phyloP scores from a whole-genome alignment of 2,888 invertebrate genomes.

The Drosophila putrida region DNA sequence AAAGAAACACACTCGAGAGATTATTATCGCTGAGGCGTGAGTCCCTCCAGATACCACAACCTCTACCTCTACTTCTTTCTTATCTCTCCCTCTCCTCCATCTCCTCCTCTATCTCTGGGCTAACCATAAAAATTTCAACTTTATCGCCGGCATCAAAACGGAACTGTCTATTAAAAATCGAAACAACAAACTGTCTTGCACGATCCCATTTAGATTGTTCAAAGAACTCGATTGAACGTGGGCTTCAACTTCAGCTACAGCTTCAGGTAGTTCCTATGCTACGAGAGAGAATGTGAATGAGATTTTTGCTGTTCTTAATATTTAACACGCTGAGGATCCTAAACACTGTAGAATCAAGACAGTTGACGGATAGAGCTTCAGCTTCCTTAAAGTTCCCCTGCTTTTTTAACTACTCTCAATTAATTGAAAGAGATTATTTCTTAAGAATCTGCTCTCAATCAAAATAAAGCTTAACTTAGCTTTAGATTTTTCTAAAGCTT shows the following conservation, averaged over 20 bases:
- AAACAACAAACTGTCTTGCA: constrained; percentile 27
- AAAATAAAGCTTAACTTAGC: too few relatives aligned
- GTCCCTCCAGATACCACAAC: constrained; percentile 23
- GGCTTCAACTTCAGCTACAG: background rate
- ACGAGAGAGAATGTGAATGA: too few relatives aligned
- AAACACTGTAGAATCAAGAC: too few relatives aligned
- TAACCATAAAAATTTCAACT: constrained; percentile 70
- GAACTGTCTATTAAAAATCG: constrained; percentile 71
- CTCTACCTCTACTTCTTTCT: background rate
- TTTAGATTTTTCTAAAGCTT: too few relatives aligned
- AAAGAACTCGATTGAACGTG: background rate
- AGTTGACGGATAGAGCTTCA: background rate
- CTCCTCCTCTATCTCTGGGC: background rate
- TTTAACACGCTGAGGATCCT: too few relatives aligned
- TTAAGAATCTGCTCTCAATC: background rate
- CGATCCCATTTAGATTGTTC: constrained; percentile 46
- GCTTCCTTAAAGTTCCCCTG: background rate
- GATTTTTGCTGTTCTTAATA: too few relatives aligned
- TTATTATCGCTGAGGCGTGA: constrained; percentile 68
- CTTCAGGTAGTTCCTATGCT: constrained; percentile 12
- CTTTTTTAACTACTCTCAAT: too few relatives aligned
- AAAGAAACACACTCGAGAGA: constrained; percentile 18
- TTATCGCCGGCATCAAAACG: constrained; percentile 72
- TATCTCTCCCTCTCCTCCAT: background rate
- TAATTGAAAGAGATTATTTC: too few relatives aligned